phyloP scores from a whole-genome alignment of 2,113 vertebrate genomes.

The Zapornia atra region DNA sequence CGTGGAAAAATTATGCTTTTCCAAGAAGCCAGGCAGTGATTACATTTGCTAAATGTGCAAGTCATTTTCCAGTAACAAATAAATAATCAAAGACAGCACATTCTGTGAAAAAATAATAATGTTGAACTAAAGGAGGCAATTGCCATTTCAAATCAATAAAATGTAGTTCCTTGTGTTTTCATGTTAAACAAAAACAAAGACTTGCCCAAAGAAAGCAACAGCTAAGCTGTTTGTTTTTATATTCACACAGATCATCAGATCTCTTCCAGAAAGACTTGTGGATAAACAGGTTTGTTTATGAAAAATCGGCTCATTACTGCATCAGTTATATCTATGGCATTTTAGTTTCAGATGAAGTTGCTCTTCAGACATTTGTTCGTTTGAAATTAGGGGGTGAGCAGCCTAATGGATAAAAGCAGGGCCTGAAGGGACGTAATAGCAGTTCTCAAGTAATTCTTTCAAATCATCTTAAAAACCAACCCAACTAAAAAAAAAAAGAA shows the following conservation, averaged over 20 bases:
- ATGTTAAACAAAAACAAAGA: conserved; percentile 27
- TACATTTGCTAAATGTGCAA: conserved; percentile 41
- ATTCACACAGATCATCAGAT: background rate
- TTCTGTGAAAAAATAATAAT: conserved; percentile 47
- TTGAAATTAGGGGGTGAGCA: background rate
- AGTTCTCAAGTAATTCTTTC: background rate
- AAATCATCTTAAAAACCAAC: conserved; percentile 30
- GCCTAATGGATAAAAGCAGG: background rate
- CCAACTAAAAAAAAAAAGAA: background rate
- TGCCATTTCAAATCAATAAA: conserved; percentile 58
- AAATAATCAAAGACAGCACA: conserved; percentile 33
- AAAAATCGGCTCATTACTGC: conserved; percentile 32
- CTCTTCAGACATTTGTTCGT: background rate
- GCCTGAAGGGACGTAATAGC: background rate
- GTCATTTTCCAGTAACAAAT: conserved; percentile 60
- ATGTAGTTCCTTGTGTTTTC: conserved; percentile 21
- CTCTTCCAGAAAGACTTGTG: conserved; percentile 4
- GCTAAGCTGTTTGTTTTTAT: conserved; percentile 32
- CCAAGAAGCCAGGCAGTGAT: conserved; percentile 39
- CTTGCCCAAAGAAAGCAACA: conserved; percentile 18
- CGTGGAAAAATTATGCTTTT: conserved; percentile 29
- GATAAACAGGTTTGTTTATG: conserved; percentile 46
- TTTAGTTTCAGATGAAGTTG: background rate
- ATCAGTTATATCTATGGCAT: background rate
- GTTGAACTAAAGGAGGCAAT: conserved; percentile 43